Percentiles rank a stretch among this genome's conserved stretches.
Evolutionary conservation across 1,140 invertebrate species (phyloP).

Genomic region (Ceratoteleas bidentatus): DNA sequence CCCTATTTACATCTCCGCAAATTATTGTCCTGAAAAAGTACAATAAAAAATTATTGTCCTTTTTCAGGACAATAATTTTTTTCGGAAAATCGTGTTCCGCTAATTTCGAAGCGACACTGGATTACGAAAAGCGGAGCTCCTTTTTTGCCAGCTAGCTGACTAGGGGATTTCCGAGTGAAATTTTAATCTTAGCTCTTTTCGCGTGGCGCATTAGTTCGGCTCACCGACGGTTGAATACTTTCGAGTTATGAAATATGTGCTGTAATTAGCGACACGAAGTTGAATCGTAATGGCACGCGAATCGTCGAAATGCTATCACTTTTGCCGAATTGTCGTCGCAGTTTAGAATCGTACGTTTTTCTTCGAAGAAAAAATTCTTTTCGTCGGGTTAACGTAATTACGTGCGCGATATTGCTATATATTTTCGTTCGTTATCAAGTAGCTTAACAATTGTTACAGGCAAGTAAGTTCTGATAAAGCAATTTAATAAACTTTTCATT

Average conservation of each 20-base stretch:
- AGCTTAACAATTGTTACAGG: slow-evolving; percentile 32
- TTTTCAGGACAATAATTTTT: too few relatives aligned
- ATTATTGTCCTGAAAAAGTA: too few relatives aligned
- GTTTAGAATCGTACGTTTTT: too few relatives aligned
- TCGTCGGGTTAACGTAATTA: not conserved
- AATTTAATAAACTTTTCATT: slow-evolving; percentile 51
- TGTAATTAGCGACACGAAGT: slow-evolving; percentile 20
- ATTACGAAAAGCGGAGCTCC: not conserved
- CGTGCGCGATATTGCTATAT: too few relatives aligned
- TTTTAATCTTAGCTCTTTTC: slow-evolving; percentile 40
- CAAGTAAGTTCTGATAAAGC: slow-evolving; percentile 28
- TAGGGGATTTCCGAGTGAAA: slow-evolving; percentile 32
- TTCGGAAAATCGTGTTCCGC: not conserved
- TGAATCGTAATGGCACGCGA: too few relatives aligned
- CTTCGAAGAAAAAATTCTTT: too few relatives aligned
- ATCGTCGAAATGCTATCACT: too few relatives aligned
- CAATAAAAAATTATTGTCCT: too few relatives aligned
- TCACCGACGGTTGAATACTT: slow-evolving; percentile 27
- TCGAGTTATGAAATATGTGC: slow-evolving; percentile 28
- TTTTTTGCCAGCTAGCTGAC: slow-evolving; percentile 4
- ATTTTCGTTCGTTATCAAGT: slow-evolving; percentile 23
- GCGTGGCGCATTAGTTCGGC: slow-evolving; percentile 14
- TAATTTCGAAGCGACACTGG: not conserved
- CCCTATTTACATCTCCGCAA: too few relatives aligned
- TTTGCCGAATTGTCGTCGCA: too few relatives aligned